Percentiles rank a stretch among this genome's conserved stretches.
Conservation (phyloP, 2,113 vertebrate species). For the Antechinus flavipes region DNA sequence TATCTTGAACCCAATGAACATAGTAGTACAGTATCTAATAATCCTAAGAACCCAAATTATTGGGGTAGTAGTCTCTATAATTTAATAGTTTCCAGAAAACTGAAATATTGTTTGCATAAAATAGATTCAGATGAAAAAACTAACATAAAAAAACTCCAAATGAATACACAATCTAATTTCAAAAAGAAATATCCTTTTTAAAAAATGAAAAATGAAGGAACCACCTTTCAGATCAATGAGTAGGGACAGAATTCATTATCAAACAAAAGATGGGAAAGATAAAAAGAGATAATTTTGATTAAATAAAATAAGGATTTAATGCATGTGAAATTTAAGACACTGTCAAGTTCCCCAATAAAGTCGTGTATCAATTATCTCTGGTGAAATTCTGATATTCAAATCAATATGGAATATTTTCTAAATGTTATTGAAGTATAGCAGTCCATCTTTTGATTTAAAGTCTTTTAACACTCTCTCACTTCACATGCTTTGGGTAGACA, state of each 20-base stretch:
- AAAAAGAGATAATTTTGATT: too few species aligned
- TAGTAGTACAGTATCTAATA: neutral
- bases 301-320: too few species aligned
- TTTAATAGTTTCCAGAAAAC: neutral
- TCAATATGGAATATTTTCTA: too few species aligned
- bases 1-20: neutral
- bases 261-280: neutral
- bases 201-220: neutral
- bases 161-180: neutral
- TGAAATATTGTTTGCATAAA: neutral
- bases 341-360: too few species aligned
- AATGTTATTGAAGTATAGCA: too few species aligned
- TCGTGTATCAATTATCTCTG: too few species aligned
- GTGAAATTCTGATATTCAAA: too few species aligned
- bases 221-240: too few species aligned
- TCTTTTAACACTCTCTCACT: too few species aligned
- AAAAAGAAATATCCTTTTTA: neutral
- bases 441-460: too few species aligned
- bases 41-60: neutral
- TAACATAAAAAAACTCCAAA: neutral
- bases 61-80: neutral
- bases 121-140: neutral
- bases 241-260: neutral
- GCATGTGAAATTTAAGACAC: too few species aligned
- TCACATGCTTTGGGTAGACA: too few species aligned